Conservation (phyloP, 1,140 invertebrate genomes). For the Acromyrmex heyeri region DNA sequence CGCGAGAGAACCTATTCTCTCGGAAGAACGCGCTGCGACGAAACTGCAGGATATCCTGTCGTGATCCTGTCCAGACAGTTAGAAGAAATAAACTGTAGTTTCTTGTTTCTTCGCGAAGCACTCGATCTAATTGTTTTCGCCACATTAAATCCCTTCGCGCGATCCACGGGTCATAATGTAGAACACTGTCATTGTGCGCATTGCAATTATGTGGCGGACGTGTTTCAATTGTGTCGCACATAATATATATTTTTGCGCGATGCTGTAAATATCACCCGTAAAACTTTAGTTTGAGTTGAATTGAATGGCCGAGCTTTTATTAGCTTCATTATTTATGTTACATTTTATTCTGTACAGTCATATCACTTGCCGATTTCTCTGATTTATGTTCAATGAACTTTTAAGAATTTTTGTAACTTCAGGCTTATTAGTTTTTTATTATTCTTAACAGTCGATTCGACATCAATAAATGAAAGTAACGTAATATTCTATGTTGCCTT, state of each 20-base stretch:
- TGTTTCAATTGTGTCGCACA: conserved; percentile 10
- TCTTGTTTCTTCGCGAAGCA: conserved; percentile 40
- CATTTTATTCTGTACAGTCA: not conserved
- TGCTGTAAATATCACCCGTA: not conserved
- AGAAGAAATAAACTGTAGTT: conserved; percentile 34
- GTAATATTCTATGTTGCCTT: not conserved
- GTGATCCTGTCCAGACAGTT: conserved; percentile 13
- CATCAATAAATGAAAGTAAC: not conserved
- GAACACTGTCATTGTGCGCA: not conserved
- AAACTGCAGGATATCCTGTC: conserved; percentile 17
- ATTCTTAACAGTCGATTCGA: not conserved
- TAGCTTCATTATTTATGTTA: conserved; percentile 23
- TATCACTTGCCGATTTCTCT: not conserved
- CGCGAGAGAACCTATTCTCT: conserved; percentile 48
- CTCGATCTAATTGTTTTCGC: conserved; percentile 66
- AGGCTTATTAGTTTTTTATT: not conserved
- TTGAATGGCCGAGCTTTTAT: not conserved
- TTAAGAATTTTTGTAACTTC: not conserved
- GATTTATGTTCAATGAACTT: not conserved
- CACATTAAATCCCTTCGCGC: conserved; percentile 44
- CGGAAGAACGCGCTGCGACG: not conserved
- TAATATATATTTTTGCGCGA: conserved; percentile 23
- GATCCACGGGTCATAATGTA: conserved; percentile 12
- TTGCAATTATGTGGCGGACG: conserved; percentile 5
- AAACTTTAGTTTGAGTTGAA: conserved; percentile 6